phyloP scores from a whole-genome alignment of 2,888 invertebrate genomes.

The Spatulosminthurus flaviceps region DNA sequence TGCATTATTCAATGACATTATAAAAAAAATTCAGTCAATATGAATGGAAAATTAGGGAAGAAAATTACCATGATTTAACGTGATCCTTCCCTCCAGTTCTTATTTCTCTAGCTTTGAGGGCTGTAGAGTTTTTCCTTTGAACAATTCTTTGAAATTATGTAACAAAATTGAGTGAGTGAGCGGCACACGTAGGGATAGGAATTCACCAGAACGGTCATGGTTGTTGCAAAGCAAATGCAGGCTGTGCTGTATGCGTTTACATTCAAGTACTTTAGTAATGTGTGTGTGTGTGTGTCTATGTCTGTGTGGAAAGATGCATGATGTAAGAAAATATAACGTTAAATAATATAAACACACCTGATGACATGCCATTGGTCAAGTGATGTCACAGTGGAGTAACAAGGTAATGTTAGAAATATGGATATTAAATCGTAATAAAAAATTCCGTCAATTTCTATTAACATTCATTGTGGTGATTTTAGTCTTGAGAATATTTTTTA shows the following conservation, averaged over 20 bases:
- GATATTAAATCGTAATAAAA: neutral
- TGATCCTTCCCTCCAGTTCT: neutral
- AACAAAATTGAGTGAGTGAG: slow-evolving; percentile 7
- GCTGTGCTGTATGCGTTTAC: no score
- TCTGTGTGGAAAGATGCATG: no score
- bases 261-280: no score
- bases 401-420: neutral
- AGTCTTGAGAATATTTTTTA: neutral
- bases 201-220: slow-evolving; percentile 51
- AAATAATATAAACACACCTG: neutral
- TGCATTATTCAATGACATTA: no score
- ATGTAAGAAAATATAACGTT: no score
- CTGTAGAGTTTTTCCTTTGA: no score
- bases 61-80: slow-evolving; percentile 9
- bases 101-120: no score
- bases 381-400: neutral
- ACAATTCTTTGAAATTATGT: neutral
- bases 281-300: no score
- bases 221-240: no score
- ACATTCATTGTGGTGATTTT: no score
- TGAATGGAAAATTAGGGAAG: neutral
- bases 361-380: neutral
- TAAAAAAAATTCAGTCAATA: neutral
- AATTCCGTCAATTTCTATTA: neutral
- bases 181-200: slow-evolving; percentile 43